Evolutionary conservation across 2,113 vertebrate species (phyloP), one percentile per base, ranked within the genome.

Genomic region (Ramphastos sulfuratus): DNA sequence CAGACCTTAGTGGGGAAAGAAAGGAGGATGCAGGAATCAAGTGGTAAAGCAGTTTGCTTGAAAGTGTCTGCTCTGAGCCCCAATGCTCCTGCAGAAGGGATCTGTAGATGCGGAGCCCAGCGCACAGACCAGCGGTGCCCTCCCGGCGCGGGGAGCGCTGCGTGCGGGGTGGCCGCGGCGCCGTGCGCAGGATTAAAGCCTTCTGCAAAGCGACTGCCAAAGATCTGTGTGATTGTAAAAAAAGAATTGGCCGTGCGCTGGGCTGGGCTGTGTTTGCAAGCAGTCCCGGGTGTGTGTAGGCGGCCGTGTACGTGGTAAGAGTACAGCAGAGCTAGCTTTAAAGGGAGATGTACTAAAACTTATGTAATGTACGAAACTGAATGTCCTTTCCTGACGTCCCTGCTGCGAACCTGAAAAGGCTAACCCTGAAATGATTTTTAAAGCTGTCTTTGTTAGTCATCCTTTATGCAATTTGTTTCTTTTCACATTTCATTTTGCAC

Each of bases 81-180:
- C 2, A 73, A 2, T 35, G 3, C 54, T 37, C 44, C 3, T 14
- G 63, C 35, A 12, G 9, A 19, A 44, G 74, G 48, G 82, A 33
- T 21, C 7, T 0, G 0, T 14, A 21, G 75, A 25, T 10, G 7
- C 44, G 73, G 73, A 78, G 74, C 84, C 1, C 2, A 0, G 76
- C 1, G 19, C 2, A 0, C 31, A 3, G 73, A 46, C 12, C 2
- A 5, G 42, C 46, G 2, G 11, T 33, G 37, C 76, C 59, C 79
- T 31, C 31, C 0, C 58, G 2, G 3, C 39, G 0, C 0, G 0
- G 66, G 61, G 67, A 69, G 67, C 6, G 0, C 24, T 25, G 61
- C 13, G 4, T 31, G 86, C 21, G 0, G 85, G 16, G 75, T 4
- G 30, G 54, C 73, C 56, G 1, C 3, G 14, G 82, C 5, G 6